Evolutionary conservation across 2,113 vertebrate species (phyloP), one percentile per base, ranked within the genome.

Genomic region (Spheniscus mendiculus): DNA sequence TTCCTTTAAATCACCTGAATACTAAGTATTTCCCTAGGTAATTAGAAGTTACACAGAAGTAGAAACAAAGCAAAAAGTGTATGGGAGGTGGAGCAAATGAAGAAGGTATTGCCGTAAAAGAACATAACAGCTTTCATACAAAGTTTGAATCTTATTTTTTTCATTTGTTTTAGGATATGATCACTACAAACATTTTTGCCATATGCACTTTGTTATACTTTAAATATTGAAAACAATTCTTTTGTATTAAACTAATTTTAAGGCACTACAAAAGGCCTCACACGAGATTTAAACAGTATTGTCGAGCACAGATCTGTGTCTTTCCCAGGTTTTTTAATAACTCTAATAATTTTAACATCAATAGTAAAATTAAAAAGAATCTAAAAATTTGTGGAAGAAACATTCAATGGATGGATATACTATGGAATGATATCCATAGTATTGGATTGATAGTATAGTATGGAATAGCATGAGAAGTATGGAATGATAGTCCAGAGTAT

Each of bases 31-130:
- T 56, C 6, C 11, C 16, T 34, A 59, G 21, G 22, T 7, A 85
- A 55, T 26, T 38, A 50, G 20, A 82, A 66, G 14, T 52, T 56
- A 23, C 13, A 58, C 3, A 49, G 34, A 85, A 74, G 70, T 5
- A 32, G 23, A 69, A 73, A 70, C 5, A 58, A 66, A 62, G 10
- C 2, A 27, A 55, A 82, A 87, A 69, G 1, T 38, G 2, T 38
- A 18, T 50, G 42, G 12, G 10, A 47, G 7, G 18, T 40, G 9
- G 6, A 73, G 6, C 1, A 61, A 84, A 61, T 36, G 2, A 70
- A 3, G 1, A 66, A 73, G 3, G 1, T 47, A 29, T 49, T 32
- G 32, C 1, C 0, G 5, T 40, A 73, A 25, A 70, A 52, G 5
- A 72, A 30, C 7, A 10, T 16, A 26, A 4, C 3, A 42, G 5